phyloP scores from a whole-genome alignment of 2,797 vertebrate species.

The Chanos chanos region DNA sequence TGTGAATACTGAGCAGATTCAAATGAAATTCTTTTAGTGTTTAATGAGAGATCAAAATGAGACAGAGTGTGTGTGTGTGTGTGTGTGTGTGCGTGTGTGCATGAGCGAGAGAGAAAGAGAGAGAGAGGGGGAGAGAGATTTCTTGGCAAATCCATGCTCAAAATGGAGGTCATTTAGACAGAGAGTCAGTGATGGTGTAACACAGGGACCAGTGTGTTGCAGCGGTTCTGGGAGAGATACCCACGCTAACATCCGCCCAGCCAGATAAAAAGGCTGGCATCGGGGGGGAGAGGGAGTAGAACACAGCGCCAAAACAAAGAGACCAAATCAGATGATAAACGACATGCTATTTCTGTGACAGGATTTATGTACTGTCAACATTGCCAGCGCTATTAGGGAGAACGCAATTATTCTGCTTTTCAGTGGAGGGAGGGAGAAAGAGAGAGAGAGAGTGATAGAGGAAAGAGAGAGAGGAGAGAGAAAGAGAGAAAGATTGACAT shows the following conservation, averaged over 20 bases:
- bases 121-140: too few species aligned
- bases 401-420: conserved; percentile 74
- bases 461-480: conserved; percentile 33
- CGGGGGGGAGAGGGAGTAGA: conserved; percentile 46
- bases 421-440: conserved; percentile 36
- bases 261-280: conserved; percentile 5
- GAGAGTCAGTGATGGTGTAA: too few species aligned
- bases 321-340: conserved; percentile 78
- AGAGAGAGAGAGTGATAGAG: conserved; percentile 35
- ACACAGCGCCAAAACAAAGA: conserved; percentile 65
- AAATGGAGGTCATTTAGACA: too few species aligned
- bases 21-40: too few species aligned
- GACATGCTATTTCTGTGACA: conserved; percentile 74
- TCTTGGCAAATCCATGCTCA: too few species aligned
- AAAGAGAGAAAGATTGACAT: conserved; percentile 39
- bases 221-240: too few species aligned
- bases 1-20: too few species aligned
- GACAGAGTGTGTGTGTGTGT: too few species aligned
- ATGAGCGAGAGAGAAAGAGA: too few species aligned
- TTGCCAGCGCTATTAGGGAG: conserved; percentile 77
- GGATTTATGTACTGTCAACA: conserved; percentile 83
- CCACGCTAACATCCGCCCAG: conserved; percentile 4
- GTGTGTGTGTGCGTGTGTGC: too few species aligned
- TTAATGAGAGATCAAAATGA: too few species aligned
- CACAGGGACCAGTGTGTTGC: too few species aligned